These are phyloP conservation scores for Nyleta sp. DNA, from an alignment of 2,888 invertebrate species.

Conservation along the genomic window DNA sequence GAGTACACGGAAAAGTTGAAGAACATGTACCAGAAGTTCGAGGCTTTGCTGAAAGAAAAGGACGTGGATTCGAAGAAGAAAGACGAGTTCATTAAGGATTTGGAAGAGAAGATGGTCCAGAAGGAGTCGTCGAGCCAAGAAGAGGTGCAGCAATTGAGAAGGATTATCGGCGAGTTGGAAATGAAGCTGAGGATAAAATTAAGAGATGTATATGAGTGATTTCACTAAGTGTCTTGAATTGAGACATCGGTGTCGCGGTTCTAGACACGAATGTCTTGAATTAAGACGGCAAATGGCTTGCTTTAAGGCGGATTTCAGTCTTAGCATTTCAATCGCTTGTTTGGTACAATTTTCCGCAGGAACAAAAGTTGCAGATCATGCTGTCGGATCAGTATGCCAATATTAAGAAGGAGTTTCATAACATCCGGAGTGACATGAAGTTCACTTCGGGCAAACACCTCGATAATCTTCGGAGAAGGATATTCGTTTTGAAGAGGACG, in stretches of 20 bases:
- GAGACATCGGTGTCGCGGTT: too few species aligned
- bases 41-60: conserved; percentile 69
- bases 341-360: conserved; percentile 67
- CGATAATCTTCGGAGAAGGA: conserved; percentile 69
- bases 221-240: too few species aligned
- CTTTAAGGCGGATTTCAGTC: too few species aligned
- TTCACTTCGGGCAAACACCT: conserved; percentile 69
- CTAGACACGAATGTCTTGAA: too few species aligned
- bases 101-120: conserved; percentile 67
- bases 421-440: conserved; percentile 73
- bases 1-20: conserved; percentile 69
- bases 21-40: conserved; percentile 66
- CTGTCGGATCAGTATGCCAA: conserved; percentile 72
- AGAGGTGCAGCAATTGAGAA: conserved; percentile 69
- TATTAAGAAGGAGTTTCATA: conserved; percentile 74
- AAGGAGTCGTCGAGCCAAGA: conserved; percentile 60
- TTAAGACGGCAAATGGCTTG: too few species aligned
- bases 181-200: conserved; percentile 71
- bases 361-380: conserved; percentile 71
- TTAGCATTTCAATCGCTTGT: too few species aligned
- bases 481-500: conserved; percentile 70
- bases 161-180: conserved; percentile 71
- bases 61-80: conserved; percentile 69
- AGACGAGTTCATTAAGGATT: conserved; percentile 68
- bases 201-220: conserved; percentile 69